Base-by-base conservation (phyloP, 2,888 invertebrate genomes). In the Brachypalpus laphriformis region DNA sequence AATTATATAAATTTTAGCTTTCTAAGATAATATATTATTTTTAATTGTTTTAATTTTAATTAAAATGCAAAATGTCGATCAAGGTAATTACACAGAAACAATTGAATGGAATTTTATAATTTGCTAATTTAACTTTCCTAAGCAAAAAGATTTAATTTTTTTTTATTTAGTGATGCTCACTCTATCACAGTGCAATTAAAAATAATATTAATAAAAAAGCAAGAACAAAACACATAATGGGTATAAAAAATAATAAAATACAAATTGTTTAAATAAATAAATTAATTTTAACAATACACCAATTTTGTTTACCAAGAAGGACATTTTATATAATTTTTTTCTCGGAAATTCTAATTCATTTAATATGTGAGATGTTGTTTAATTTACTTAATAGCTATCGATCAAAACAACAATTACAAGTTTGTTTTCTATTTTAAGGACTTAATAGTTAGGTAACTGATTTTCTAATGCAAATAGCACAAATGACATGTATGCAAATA, bases 151-250 rank as follows among this genome's bases (percentile, higher is more conserved):
- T 16, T 16, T 14, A 28, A 0, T 0, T 8, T 51, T 25, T 49
- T 22, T 37, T 63, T 9, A 51, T 61, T 40, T 31, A 9, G 34
- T 20, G 6, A 54, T 34, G 31, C 42, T 65, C 47, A 49, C 56
- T 76, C 14, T 76, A 76, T 76, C 66, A 76, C 75, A 76, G 75
- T 76, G 75, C 49, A 66, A 76, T 76, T 11, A 22, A 65, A 65
- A 63, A 45, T 54, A 63, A 70, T 31, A 40, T 7, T 11, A 37
- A 28, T 9, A 2, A 49, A 28, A 51, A n/a, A 31, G 42, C 7
- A 8, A 22, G 40, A 37, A 18, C 37, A 3, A 11, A 18, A 18
- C 37, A 37, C 3, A 42, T 16, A 16, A 42, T 1, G 1, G 14
- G n/a, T 8, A 16, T 40, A 59, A 59, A 59, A n/a, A 34, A 37